Base-by-base conservation (phyloP, 2,797 vertebrate genomes). In the Crotalus adamanteus region DNA sequence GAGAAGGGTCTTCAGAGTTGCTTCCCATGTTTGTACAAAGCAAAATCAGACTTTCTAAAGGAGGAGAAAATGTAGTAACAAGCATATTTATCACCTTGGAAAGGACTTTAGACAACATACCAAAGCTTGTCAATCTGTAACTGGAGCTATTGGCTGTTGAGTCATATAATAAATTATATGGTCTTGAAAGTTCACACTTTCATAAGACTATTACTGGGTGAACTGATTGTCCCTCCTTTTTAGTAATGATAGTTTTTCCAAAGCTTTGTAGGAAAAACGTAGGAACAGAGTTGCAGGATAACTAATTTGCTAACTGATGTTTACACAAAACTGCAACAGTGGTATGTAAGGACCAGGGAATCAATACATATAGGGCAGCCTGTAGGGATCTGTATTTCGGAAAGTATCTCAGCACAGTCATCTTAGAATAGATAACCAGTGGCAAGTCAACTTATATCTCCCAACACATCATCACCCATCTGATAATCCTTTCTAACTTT, bases 21-120 rank as follows among this genome's bases (percentile, higher is more conserved):
- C 94, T 96, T 90, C 95, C 95, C 97, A 97, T 97, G 63, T 65
- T 95, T 22, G 26, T 3, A 94, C 86, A 59, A 37, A 0, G 94
- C 0, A 47, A 20, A 42, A 94, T 65, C 0, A 14, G 18, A 31
- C 42, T 92, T 63, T 83, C 86, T 26, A 88, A 86, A 87, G 59
- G 60, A 87, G 87, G 63, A 55, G 83, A 56, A 86, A 91, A 53
- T 60, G 61, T 53, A 86, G 51, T 87, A 85, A 59, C 0, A 92
- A 1, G 90, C 91, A 69, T 18, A 28, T 92, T 91, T 96, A 88
- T 97, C 95, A 97, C 96, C 8, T 55, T 83, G 95, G 91, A 95
- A 90, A 98, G 97, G 98, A 98, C 97, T 98, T 98, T 98, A 98
- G 95, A 95, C 97, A 78, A 95, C 93, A 59, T 69, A 94, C 91